A percentile compares a stretch with the other conserved stretches of the same genome.
These are phyloP conservation scores for Nephrotoma flavescens DNA, from an alignment of 2,888 invertebrate genomes.

Conservation along the genomic window DNA sequence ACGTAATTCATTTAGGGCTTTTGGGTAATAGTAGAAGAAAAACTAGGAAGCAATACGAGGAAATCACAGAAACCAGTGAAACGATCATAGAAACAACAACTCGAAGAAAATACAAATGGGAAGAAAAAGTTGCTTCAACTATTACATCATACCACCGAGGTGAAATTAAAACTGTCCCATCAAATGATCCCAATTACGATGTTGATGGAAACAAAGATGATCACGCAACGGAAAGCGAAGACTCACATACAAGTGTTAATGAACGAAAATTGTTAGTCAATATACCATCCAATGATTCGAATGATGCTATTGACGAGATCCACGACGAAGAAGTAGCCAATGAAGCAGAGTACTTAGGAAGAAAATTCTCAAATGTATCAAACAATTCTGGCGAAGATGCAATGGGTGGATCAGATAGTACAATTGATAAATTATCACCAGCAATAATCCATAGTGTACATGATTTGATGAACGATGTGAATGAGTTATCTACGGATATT, in stretches of 20 bases:
- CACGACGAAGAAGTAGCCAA: not conserved
- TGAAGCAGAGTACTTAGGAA: not conserved
- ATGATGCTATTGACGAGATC: not conserved
- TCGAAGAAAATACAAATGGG: not conserved
- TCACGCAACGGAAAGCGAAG: constrained; percentile 24
- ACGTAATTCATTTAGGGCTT: not conserved
- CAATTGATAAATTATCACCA: not conserved
- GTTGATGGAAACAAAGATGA: not conserved
- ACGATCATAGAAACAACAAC: not conserved
- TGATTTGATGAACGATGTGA: not conserved
- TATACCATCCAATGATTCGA: not conserved
- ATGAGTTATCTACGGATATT: not conserved
- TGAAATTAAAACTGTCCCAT: not conserved
- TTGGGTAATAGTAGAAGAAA: not conserved
- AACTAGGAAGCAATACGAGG: not conserved
- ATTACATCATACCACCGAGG: not conserved
- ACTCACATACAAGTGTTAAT: constrained; percentile 21
- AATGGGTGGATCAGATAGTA: constrained; percentile 18
- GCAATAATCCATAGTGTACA: not conserved
- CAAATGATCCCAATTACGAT: not conserved
- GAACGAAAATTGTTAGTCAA: constrained; percentile 22
- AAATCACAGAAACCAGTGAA: not conserved
- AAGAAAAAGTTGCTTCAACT: not conserved
- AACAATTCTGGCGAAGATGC: constrained; percentile 17
- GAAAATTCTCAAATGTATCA: not conserved